Base-by-base conservation (phyloP, 2,113 vertebrate genomes). In the Tetrax tetrax region DNA sequence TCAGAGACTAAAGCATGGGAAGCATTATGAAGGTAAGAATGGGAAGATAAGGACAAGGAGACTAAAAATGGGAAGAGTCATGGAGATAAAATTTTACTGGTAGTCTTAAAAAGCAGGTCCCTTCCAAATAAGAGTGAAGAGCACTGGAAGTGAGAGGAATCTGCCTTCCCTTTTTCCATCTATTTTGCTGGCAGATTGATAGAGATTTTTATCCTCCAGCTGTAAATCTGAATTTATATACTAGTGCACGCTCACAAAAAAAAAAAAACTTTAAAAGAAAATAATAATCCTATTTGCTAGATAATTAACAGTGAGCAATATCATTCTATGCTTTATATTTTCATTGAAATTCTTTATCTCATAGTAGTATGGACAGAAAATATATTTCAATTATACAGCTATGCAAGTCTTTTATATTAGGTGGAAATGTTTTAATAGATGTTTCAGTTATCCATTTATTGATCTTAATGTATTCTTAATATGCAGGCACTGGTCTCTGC, bases 401-500 rank as follows among this genome's bases (percentile, higher is more conserved):
- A 75, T 89, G 75, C 69, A 84, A 74, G 66, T 93, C 93, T 92
- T 90, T 95, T 95, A 85, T 95, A 96, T 94, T 80, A 87, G 68
- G 72, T 90, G 51, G 74, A 93, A 87, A 95, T 69, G 31, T 88
- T 90, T 94, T 87, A 97, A 96, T 94, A 93, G 76, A 80, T 70
- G 63, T 90, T 95, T 95, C 93, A 92, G 93, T 96, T 96, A 96
- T 96, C 93, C 93, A 79, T 93, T 96, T 94, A 97, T 96, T 96
- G 95, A 97, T 96, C 95, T 92, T 89, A 95, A 96, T 95, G 92
- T 91, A 95, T 95, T 96, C 96, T 93, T 92, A 97, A 96, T 96
- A 97, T 69, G 77, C 47, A 85, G 80, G 47, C 86, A 93, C 51
- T 0, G 0, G 45, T 92, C 61, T 91, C 74, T 83, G 71, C 80